Conservation (phyloP, 1,140 invertebrate species). For the Kradibia gibbosae region DNA sequence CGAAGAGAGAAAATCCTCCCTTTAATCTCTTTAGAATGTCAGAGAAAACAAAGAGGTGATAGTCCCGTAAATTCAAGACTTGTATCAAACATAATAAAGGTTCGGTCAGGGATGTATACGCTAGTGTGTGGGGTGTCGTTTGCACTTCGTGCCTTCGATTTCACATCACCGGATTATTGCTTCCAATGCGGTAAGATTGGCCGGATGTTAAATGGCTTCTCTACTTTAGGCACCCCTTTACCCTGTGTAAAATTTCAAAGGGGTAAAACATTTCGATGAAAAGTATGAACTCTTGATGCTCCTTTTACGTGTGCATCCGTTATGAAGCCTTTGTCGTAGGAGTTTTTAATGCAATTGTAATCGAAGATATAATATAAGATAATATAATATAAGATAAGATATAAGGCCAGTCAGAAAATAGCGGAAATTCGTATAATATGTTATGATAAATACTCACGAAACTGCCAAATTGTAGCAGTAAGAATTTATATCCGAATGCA, state of each 20-base stretch:
- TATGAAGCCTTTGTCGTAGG: background rate
- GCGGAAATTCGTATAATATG: background rate
- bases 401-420: conserved; percentile 5
- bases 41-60: background rate
- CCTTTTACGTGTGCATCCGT: background rate
- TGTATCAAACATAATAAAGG: background rate
- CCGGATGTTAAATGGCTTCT: conserved; percentile 22
- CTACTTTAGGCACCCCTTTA: background rate
- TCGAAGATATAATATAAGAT: no score
- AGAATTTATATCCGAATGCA: background rate
- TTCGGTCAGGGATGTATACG: background rate
- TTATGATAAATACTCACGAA: background rate
- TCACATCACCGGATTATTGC: conserved; percentile 51
- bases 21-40: background rate
- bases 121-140: background rate
- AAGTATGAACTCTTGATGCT: background rate
- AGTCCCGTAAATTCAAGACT: background rate
- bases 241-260: background rate
- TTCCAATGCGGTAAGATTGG: conserved; percentile 12
- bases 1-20: background rate
- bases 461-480: background rate
- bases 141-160: conserved; percentile 51
- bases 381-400: no score
- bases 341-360: background rate
- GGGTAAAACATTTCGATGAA: background rate